Conservation (phyloP, 2,113 vertebrate species). For the Herpetotheres cachinnans region DNA sequence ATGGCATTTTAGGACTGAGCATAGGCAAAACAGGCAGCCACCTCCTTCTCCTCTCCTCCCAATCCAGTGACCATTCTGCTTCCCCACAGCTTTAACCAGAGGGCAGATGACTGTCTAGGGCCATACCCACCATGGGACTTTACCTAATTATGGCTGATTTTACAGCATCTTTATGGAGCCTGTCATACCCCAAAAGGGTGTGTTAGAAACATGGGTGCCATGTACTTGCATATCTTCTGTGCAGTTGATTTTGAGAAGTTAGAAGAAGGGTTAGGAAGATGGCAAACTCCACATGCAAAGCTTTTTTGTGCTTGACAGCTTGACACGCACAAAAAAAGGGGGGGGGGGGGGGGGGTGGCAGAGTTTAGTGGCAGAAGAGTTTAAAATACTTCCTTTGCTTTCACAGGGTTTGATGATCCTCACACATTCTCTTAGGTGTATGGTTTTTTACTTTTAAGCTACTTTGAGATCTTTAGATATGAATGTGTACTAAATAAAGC, state of each 20-base stretch:
- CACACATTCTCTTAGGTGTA: not conserved
- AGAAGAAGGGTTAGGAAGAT: not conserved
- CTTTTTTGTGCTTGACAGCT: not conserved
- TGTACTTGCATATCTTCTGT: not conserved
- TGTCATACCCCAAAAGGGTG: not conserved
- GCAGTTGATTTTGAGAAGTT: not conserved
- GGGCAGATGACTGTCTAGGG: not conserved
- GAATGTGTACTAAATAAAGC: not conserved
- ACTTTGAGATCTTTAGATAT: not conserved
- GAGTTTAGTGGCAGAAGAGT: not conserved
- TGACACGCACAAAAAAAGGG: not conserved
- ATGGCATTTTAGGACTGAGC: not conserved
- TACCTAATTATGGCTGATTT: not conserved
- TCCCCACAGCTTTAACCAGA: not conserved
- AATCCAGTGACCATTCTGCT: not conserved
- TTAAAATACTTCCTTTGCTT: not conserved
- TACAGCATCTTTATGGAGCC: not conserved
- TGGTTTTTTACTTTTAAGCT: not conserved
- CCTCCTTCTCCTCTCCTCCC: not conserved
- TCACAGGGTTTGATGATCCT: not conserved
- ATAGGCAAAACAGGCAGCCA: not conserved
- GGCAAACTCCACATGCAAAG: not conserved
- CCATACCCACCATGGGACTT: not conserved
- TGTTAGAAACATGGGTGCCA: not conserved
- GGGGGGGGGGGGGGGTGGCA: accelerated